A percentile compares a stretch with the other conserved stretches of the same genome.
Conservation (phyloP, 1,140 invertebrate species). For the Drosophila athabasca region DNA sequence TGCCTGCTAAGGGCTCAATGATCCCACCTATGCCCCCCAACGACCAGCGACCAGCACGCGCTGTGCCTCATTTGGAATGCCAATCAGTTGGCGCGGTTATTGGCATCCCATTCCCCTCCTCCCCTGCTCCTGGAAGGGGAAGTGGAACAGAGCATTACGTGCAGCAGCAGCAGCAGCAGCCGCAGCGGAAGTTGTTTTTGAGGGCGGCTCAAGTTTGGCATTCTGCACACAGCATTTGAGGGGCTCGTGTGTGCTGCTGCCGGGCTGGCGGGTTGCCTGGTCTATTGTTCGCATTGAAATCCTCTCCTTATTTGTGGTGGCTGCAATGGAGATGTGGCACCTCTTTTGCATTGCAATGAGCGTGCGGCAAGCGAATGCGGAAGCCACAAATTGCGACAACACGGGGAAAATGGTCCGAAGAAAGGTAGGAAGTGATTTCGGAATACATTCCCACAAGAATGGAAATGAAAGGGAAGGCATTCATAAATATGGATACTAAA, state of each 20-base stretch:
- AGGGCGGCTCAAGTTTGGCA: constrained; percentile 34
- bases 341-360: constrained; percentile 69
- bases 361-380: constrained; percentile 50
- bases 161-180: constrained; percentile 41
- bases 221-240: constrained; percentile 61
- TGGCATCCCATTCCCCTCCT: constrained; percentile 37
- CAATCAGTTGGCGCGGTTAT: constrained; percentile 73
- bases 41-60: constrained; percentile 20
- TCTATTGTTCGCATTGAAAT: constrained; percentile 59
- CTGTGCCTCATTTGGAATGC: constrained; percentile 69
- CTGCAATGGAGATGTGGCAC: constrained; percentile 57
- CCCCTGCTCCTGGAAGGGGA: constrained; percentile 20
- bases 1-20: constrained; percentile 34
- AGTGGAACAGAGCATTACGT: constrained; percentile 48
- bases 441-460: constrained; percentile 32
- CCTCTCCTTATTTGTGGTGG: constrained; percentile 26
- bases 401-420: constrained; percentile 10
- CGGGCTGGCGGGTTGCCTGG: constrained; percentile 2
- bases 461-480: constrained; percentile 23
- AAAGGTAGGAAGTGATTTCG: constrained; percentile 41
- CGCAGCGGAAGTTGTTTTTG: constrained; percentile 54
- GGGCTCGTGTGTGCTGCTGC: constrained; percentile 36
- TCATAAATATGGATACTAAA: constrained; percentile 23
- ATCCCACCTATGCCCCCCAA: constrained; percentile 9
- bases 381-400: constrained; percentile 41